A percentile compares a stretch with the other conserved stretches of the same genome.
phyloP scores from a whole-genome alignment of 2,797 vertebrate species.

The Fistularia commersonii region DNA sequence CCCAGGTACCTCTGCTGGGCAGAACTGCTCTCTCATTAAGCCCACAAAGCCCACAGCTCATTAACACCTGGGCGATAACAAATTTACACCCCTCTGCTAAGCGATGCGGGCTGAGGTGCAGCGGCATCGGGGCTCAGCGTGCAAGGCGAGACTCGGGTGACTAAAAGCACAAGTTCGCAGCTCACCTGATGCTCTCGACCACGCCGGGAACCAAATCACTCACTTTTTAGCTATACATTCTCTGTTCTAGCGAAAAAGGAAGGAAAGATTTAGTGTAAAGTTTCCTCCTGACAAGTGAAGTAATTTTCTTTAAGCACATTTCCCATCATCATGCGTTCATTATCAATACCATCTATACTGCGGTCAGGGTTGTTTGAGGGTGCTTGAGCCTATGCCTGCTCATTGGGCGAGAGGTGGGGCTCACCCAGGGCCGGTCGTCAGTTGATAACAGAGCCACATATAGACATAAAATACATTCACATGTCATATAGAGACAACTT shows the following conservation, averaged over 20 bases:
- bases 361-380: too few species aligned
- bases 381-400: too few species aligned
- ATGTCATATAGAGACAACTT: too few species aligned
- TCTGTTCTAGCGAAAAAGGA: not conserved
- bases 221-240: conserved; percentile 8
- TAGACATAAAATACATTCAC: too few species aligned
- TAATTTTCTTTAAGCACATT: too few species aligned
- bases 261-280: too few species aligned
- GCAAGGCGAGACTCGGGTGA: conserved; percentile 39
- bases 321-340: too few species aligned
- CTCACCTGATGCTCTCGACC: conserved; percentile 51
- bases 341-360: too few species aligned
- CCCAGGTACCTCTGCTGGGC: conserved; percentile 41
- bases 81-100: conserved; percentile 69
- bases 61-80: conserved; percentile 74
- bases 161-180: conserved; percentile 35
- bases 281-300: too few species aligned
- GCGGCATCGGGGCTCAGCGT: conserved; percentile 11
- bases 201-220: conserved; percentile 37
- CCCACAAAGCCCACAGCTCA: conserved; percentile 63
- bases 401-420: too few species aligned
- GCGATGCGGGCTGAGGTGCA: conserved; percentile 38
- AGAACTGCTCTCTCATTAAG: conserved; percentile 57
- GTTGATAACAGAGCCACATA: too few species aligned
- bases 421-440: too few species aligned